Evolutionary conservation across 2,888 invertebrate species (phyloP), one percentile per base, ranked within the genome.

Genomic region (Perizoma flavofasciatum): DNA sequence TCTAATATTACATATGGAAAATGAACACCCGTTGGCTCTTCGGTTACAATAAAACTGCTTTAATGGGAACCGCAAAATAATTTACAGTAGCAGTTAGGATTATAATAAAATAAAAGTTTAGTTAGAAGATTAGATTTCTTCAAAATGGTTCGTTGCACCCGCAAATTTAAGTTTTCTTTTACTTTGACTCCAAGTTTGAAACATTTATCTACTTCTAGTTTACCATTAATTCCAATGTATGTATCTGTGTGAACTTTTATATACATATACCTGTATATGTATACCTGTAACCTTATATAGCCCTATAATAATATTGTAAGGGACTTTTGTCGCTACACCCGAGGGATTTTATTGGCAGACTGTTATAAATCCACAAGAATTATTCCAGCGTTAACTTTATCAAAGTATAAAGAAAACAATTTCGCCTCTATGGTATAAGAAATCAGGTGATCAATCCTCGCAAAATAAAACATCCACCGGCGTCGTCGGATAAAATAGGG

Each of bases 1-100:
- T 88, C 83, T 85, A 83, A 82, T 84, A 85, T 87, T 86, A 87
- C 85, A 80, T 59, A 78, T 77, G 75, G 74, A 83, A 87, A 82
- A 86, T 85, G 82, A 82, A 85, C 78, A 79, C 73, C 65, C 68
- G 7, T 43, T 74, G 71, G 67, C 72, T 72, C 74, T 50, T 50
- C 10, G 10, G 59, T 53, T 59, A 64, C 52, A 66, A 69, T 2
- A 22, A 22, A 22, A 22, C 67, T 49, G 39, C 49, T 45, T 52
- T 59, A 34, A 59, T 50, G 43, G 44, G 44, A 34, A 54, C 49
- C 34, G 37, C 48, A 70, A 68, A 34, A 70, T 22, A 4, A 49
- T 59, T 68, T 71, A 62, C 59, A 67, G 68, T 70, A 55, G 64
- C 75, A 68, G 66, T 35, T 46, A 7, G 1, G 7, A 6, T 37